These are phyloP conservation scores for Brachionus asplanchnoidis DNA, from an alignment of 1,140 invertebrate genomes.

Conservation along the genomic window DNA sequence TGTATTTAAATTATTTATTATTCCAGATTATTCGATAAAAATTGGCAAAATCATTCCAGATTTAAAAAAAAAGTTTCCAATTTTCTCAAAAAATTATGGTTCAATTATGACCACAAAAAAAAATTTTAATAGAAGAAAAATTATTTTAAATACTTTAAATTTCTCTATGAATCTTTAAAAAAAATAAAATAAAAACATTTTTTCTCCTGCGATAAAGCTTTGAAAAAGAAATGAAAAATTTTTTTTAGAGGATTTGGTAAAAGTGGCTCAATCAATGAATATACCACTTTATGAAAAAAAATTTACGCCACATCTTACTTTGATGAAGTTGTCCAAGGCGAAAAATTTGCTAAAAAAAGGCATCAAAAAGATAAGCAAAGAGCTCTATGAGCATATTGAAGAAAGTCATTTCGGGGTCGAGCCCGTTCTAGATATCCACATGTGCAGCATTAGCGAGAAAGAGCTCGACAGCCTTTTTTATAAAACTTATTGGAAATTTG, in stretches of 20 bases:
- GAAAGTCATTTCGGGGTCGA: neutral
- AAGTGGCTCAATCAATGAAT: neutral
- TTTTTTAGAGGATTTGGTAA: neutral
- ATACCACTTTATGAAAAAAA: neutral
- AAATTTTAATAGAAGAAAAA: too few relatives aligned
- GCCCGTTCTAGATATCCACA: neutral
- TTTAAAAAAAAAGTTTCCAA: too few relatives aligned
- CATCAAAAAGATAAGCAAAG: constrained; percentile 28
- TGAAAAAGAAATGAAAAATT: too few relatives aligned
- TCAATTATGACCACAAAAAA: too few relatives aligned
- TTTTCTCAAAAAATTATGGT: too few relatives aligned
- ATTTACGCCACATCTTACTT: constrained; percentile 12
- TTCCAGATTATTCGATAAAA: too few relatives aligned
- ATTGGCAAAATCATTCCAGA: too few relatives aligned
- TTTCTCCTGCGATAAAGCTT: neutral
- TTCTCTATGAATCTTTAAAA: too few relatives aligned
- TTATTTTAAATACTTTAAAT: too few relatives aligned
- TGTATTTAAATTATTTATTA: too few relatives aligned
- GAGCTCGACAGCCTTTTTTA: neutral
- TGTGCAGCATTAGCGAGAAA: constrained; percentile 32
- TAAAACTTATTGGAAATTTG: neutral
- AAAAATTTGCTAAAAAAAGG: constrained; percentile 18
- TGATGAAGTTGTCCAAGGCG: constrained; percentile 28
- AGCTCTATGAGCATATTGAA: neutral
- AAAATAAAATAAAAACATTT: neutral